Conservation (phyloP, 2,888 invertebrate genomes). For the Argyresthia goedartella region DNA sequence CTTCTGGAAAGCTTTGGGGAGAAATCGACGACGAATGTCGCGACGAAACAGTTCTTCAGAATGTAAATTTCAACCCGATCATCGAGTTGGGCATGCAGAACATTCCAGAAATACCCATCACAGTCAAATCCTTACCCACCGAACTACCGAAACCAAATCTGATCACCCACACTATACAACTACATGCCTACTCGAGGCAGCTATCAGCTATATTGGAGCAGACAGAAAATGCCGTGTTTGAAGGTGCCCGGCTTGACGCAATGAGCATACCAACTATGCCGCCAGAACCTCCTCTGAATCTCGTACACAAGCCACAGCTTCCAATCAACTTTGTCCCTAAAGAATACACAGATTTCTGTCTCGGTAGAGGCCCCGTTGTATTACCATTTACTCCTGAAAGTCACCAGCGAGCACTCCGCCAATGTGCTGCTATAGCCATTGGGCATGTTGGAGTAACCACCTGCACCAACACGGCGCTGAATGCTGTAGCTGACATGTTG, state of each 20-base stretch:
- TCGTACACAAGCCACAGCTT: conserved; percentile 39
- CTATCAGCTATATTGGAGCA: conserved; percentile 45
- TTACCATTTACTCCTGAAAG: conserved; percentile 59
- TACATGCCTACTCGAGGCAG: conserved; percentile 48
- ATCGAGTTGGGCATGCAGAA: conserved; percentile 65
- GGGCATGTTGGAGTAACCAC: conserved; percentile 49
- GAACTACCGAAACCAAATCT: conserved; percentile 55
- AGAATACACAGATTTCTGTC: conserved; percentile 54
- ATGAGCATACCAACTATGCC: conserved; percentile 43
- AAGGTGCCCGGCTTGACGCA: conserved; percentile 39
- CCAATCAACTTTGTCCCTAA: conserved; percentile 55
- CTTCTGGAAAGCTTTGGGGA: conserved; percentile 47
- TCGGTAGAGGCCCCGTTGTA: conserved; percentile 50
- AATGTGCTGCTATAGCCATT: conserved; percentile 57
- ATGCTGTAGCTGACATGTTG: conserved; percentile 45
- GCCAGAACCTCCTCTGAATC: conserved; percentile 36
- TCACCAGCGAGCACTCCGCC: conserved; percentile 49
- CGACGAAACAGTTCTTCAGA: conserved; percentile 45
- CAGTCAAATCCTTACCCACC: conserved; percentile 55
- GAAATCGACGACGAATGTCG: conserved; percentile 46
- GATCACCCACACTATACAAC: conserved; percentile 56
- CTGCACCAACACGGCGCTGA: conserved; percentile 49
- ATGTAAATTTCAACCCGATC: conserved; percentile 61
- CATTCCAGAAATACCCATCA: conserved; percentile 59
- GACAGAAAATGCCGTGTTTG: conserved; percentile 41